Base-by-base conservation (phyloP, 2,888 invertebrate genomes). In the Melanostoma mellinum region DNA sequence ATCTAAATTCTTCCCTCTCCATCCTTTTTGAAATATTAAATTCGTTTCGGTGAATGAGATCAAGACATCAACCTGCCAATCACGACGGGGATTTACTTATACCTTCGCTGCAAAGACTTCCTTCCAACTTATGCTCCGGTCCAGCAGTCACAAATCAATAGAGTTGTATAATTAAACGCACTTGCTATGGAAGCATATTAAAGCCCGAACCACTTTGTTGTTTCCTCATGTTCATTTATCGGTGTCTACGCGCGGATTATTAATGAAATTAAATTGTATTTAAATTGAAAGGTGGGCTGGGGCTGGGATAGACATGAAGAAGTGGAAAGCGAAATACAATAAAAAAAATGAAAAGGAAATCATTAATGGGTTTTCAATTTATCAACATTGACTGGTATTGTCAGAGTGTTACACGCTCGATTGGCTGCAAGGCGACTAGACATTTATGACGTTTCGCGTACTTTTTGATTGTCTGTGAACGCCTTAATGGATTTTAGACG, bases 21-120 rank as follows among this genome's bases (percentile, higher is more conserved):
- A 35, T 20, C 48, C 55, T 56, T 33, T 52, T 46, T 32, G 50
- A 55, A 55, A 65, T 20, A 56, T 35, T 58, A 30, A 68, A 78
- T 71, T 78, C 72, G 65, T 78, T 60, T 60, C 67, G 65, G 33
- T 67, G 44, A 56, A 73, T 36, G 74, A 67, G 60, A 58, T 10
- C 20, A 20, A 79, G 79, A 79, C 79, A 75, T 84, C 74, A 78
- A 89, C 87, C 88, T 89, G 89, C 89, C 89, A 89, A 89, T 89
- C 89, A 87, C 60, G 75, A 84, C 79, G 73, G 82, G 86, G 86
- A 86, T 87, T 87, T 86, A 55, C 65, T 72, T 56, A 78, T 56
- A 78, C 44, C 74, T 74, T 35, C 36, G 44, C 20, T 20, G 33
- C 20, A 20, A 20, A 20, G 20, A 20, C 20, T 20, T 20, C 20